Evolutionary conservation across 2,113 vertebrate species (phyloP).

Genomic region (Petrocephalus microphthalmus): DNA sequence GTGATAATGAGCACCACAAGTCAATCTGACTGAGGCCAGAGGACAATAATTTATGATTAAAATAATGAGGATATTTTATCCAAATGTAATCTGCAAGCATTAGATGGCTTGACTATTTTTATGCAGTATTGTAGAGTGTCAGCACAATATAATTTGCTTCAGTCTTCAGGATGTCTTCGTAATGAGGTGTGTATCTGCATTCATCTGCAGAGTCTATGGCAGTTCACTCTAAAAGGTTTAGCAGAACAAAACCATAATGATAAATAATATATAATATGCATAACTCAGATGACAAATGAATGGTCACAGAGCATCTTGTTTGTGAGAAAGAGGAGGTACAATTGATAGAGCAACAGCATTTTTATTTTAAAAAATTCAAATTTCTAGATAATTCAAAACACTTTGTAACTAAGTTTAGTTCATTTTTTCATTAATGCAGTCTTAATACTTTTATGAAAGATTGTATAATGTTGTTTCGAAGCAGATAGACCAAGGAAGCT

Average conservation of each 20-base stretch:
- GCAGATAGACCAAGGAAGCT: neutral
- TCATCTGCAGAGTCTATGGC: slow-evolving; percentile 20
- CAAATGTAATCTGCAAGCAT: neutral
- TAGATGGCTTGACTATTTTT: neutral
- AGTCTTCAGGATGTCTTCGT: neutral
- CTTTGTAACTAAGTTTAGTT: neutral
- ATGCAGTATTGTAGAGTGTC: neutral
- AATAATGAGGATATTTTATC: neutral
- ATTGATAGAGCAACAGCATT: neutral
- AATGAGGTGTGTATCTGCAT: slow-evolving; percentile 2
- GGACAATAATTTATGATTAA: neutral
- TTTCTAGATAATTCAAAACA: neutral
- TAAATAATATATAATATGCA: slow-evolving; percentile 32
- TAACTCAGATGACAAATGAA: slow-evolving; percentile 23
- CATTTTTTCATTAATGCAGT: neutral
- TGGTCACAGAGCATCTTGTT: neutral
- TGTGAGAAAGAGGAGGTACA: neutral
- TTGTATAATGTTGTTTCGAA: neutral
- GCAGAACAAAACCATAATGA: slow-evolving; percentile 33
- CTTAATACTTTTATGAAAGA: neutral
- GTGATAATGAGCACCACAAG: neutral
- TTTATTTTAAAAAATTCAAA: neutral
- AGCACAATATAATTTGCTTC: neutral
- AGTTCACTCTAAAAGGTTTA: slow-evolving; percentile 31
- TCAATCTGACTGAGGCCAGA: neutral